Evolutionary conservation across 2,113 vertebrate genomes (phyloP).

Genomic region (Chlorodrepanis virens): DNA sequence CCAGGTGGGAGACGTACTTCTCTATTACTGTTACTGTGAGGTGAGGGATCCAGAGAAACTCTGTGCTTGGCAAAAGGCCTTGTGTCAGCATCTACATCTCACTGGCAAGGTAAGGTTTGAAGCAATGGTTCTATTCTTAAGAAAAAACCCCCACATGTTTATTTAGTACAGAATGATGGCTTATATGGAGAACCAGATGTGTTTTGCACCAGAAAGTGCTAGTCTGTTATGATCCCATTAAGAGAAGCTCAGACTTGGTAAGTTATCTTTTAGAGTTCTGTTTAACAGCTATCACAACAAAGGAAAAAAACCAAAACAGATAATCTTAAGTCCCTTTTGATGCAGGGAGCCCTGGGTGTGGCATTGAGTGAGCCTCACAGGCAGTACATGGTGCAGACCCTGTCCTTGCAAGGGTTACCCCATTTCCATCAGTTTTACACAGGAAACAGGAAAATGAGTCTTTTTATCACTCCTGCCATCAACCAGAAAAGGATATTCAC

Average conservation of each 20-base stretch:
- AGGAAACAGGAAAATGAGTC: not conserved
- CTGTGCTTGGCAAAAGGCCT: conserved; percentile 87
- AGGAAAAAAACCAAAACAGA: not conserved
- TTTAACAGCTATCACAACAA: not conserved
- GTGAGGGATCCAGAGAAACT: conserved; percentile 80
- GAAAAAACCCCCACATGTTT: accelerated
- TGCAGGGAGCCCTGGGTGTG: not conserved
- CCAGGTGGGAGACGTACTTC: conserved; percentile 85
- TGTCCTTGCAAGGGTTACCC: not conserved
- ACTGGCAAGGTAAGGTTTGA: conserved; percentile 87
- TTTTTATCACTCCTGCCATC: not conserved
- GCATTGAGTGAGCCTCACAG: not conserved
- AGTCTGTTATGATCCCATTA: not conserved
- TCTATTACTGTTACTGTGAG: conserved; percentile 89
- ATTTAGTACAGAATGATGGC: not conserved
- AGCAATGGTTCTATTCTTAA: not conserved
- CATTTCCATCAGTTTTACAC: not conserved
- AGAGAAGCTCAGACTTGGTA: not conserved
- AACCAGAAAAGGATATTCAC: not conserved
- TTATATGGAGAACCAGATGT: not conserved
- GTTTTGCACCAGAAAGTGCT: not conserved
- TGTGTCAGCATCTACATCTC: conserved; percentile 86
- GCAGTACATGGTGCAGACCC: not conserved
- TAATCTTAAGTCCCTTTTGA: not conserved
- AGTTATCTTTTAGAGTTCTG: not conserved